A percentile compares a stretch with the other conserved stretches of the same genome.
Evolutionary conservation across 2,888 invertebrate genomes (phyloP).

Genomic region (Elmis aenea): DNA sequence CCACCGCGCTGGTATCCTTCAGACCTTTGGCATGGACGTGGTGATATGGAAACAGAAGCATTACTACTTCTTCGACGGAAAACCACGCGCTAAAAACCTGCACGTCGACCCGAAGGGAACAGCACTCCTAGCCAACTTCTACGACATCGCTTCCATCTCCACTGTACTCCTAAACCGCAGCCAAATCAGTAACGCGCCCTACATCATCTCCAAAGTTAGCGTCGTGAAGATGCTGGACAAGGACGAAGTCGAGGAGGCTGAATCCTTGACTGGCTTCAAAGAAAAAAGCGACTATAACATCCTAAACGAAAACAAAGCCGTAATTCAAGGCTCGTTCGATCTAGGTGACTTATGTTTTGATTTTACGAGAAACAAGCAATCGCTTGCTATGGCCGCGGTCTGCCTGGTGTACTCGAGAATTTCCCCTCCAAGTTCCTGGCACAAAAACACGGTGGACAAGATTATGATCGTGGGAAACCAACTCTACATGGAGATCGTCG

Average conservation of each 20-base stretch:
- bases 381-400: conserved; percentile 55
- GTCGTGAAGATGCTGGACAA: conserved; percentile 42
- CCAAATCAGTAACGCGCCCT: conserved; percentile 50
- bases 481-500: conserved; percentile 51
- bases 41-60: conserved; percentile 56
- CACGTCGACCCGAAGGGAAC: conserved; percentile 52
- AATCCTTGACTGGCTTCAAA: conserved; percentile 50
- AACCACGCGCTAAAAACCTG: conserved; percentile 52
- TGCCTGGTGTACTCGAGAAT: conserved; percentile 62
- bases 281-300: conserved; percentile 54
- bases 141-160: conserved; percentile 49
- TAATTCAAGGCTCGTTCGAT: conserved; percentile 55
- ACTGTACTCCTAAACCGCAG: conserved; percentile 51
- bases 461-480: conserved; percentile 56
- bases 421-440: conserved; percentile 59
- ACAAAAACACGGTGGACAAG: conserved; percentile 54
- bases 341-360: conserved; percentile 56
- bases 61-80: conserved; percentile 62
- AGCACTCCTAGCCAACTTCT: conserved; percentile 55
- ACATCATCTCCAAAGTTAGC: conserved; percentile 49
- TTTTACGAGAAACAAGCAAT: conserved; percentile 55
- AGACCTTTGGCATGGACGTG: conserved; percentile 44
- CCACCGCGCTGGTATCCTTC: conserved; percentile 51
- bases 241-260: conserved; percentile 46
- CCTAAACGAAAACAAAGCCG: conserved; percentile 53